Conservation (phyloP, 2,888 invertebrate genomes). For the Meiosimyza platycephala region DNA sequence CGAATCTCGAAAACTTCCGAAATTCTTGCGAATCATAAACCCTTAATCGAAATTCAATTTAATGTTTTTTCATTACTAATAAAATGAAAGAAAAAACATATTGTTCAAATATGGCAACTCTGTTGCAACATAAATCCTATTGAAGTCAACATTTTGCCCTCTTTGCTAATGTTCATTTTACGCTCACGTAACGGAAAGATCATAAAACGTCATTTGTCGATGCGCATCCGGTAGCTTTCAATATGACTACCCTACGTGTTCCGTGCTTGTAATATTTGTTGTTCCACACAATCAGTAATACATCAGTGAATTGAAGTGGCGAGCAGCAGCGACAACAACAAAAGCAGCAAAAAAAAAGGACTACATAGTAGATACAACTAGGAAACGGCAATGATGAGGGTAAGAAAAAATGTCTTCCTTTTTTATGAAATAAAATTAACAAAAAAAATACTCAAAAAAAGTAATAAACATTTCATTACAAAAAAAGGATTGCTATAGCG, state of each 20-base stretch:
- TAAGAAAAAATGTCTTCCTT: too few relatives aligned
- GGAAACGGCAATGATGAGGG: too few relatives aligned
- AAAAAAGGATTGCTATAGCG: too few relatives aligned
- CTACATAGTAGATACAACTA: too few relatives aligned
- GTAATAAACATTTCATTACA: too few relatives aligned
- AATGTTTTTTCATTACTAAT: too few relatives aligned
- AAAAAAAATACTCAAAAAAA: too few relatives aligned
- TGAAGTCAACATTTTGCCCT: background rate
- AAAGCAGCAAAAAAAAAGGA: background rate
- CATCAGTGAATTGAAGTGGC: background rate
- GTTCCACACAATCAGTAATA: background rate
- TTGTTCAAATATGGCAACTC: conserved; percentile 1
- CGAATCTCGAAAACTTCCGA: too few relatives aligned
- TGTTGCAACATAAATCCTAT: background rate
- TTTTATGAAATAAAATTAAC: too few relatives aligned
- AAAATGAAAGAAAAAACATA: too few relatives aligned
- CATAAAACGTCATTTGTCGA: conserved; percentile 43
- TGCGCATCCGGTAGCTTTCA: conserved; percentile 38
- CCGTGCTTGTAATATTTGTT: background rate
- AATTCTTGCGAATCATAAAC: too few relatives aligned
- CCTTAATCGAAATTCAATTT: too few relatives aligned
- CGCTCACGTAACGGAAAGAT: conserved; percentile 39
- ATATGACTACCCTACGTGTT: conserved; percentile 22
- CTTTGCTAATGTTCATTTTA: conserved; percentile 2
- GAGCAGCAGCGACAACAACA: background rate